Evolutionary conservation across 1,140 invertebrate species (phyloP).

Genomic region (Zaprionus capensis): DNA sequence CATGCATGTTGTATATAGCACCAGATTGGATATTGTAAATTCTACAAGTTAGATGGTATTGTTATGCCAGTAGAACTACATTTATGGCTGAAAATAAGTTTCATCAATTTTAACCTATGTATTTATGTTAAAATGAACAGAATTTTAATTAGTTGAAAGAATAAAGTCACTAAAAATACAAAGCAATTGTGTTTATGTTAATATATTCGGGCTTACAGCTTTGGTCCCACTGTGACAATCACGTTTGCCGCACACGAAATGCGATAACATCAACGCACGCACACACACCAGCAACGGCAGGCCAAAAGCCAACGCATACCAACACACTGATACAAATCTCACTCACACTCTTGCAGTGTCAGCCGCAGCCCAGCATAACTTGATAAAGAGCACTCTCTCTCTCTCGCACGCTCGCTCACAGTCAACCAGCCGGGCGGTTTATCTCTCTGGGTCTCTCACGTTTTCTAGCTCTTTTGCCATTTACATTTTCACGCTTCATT

Average conservation of each 20-base stretch:
- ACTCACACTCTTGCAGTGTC: slow-evolving; percentile 1
- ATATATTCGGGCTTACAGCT: neutral
- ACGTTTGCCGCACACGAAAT: slow-evolving; percentile 74
- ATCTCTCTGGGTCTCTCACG: slow-evolving; percentile 30
- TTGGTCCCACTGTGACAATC: slow-evolving; percentile 67
- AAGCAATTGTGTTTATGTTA: neutral
- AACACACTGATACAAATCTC: slow-evolving; percentile 5
- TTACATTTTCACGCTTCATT: slow-evolving; percentile 29
- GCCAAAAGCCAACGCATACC: slow-evolving; percentile 36
- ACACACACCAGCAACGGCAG: slow-evolving; percentile 21
- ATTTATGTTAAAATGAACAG: neutral
- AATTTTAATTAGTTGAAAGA: neutral
- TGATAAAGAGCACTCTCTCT: slow-evolving; percentile 32
- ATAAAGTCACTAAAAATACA: neutral
- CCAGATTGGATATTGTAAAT: neutral
- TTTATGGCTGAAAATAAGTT: neutral
- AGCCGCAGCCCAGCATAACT: slow-evolving; percentile 50
- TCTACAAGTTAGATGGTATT: too few relatives aligned
- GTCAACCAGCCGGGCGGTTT: slow-evolving; percentile 1
- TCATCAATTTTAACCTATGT: neutral
- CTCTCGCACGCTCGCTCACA: slow-evolving; percentile 27
- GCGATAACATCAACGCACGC: slow-evolving; percentile 60
- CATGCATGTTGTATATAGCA: neutral
- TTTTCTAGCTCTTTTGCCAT: slow-evolving; percentile 33
- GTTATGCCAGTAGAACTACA: neutral